Evolutionary conservation across 2,113 vertebrate genomes (phyloP).

Genomic region (Myiozetetes cayanensis): DNA sequence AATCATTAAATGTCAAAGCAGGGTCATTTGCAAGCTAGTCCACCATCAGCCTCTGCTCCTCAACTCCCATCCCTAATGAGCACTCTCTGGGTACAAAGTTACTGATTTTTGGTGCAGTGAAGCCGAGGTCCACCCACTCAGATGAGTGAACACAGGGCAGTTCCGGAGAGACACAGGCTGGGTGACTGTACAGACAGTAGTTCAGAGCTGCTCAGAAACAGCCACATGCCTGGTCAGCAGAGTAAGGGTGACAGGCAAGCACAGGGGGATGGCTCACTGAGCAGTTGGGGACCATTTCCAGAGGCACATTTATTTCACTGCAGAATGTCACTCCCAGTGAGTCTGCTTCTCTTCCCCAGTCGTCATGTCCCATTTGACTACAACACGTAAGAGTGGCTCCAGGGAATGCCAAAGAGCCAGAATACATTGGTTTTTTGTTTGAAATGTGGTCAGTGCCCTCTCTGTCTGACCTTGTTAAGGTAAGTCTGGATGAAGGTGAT

Average conservation of each 20-base stretch:
- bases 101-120: background rate
- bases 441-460: background rate
- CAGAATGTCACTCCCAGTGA: background rate
- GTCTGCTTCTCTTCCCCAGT: background rate
- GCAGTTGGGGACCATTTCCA: background rate
- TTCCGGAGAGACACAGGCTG: background rate
- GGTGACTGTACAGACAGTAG: background rate
- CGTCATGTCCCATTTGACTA: background rate
- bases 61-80: background rate
- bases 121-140: accelerated
- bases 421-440: background rate
- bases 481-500: background rate
- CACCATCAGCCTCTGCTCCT: background rate
- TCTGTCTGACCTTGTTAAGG: background rate
- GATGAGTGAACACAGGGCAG: accelerated
- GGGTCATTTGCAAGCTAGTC: background rate
- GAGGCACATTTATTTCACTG: background rate
- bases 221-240: background rate
- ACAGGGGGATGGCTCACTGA: background rate
- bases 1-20: background rate
- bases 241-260: background rate
- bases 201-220: background rate
- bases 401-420: background rate
- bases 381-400: background rate
- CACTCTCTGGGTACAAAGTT: background rate